These are phyloP conservation scores for Thecophora atra DNA, from an alignment of 2,888 invertebrate genomes.

Conservation along the genomic window DNA sequence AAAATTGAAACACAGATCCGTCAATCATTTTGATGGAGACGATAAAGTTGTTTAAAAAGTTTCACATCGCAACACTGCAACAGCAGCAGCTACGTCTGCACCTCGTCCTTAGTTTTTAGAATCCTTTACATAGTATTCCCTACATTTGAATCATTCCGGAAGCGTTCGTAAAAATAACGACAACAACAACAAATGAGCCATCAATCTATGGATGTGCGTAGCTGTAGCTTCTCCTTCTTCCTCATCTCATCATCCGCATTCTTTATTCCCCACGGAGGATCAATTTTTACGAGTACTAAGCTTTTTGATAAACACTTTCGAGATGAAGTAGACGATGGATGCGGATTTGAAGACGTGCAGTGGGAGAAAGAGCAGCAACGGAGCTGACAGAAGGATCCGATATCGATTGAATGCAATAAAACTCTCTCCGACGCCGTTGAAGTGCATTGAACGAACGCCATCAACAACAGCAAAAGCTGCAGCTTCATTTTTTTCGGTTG, in stretches of 20 bases:
- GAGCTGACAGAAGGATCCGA: not conserved
- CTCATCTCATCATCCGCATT: not conserved
- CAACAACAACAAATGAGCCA: conserved; percentile 38
- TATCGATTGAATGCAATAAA: not conserved
- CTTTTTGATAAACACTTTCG: not conserved
- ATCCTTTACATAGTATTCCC: no score
- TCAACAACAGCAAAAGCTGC: conserved; percentile 1
- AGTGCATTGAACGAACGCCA: not conserved
- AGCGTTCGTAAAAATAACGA: conserved; percentile 26
- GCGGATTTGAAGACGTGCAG: not conserved
- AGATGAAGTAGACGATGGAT: not conserved
- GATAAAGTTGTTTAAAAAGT: no score
- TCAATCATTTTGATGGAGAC: no score
- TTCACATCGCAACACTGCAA: no score
- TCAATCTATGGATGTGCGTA: conserved; percentile 40
- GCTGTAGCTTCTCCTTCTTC: not conserved
- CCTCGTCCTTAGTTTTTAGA: no score
- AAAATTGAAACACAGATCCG: no score
- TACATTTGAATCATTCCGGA: conserved; percentile 33
- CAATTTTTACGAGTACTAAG: not conserved
- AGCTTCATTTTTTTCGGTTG: no score
- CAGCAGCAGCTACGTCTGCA: no score
- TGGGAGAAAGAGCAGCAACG: not conserved
- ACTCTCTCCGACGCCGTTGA: not conserved
- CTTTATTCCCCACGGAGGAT: conserved; percentile 19